Percentiles rank a stretch among this genome's conserved stretches.
Evolutionary conservation across 2,888 invertebrate genomes (phyloP).

Genomic region (Tenthredo distinguenda): DNA sequence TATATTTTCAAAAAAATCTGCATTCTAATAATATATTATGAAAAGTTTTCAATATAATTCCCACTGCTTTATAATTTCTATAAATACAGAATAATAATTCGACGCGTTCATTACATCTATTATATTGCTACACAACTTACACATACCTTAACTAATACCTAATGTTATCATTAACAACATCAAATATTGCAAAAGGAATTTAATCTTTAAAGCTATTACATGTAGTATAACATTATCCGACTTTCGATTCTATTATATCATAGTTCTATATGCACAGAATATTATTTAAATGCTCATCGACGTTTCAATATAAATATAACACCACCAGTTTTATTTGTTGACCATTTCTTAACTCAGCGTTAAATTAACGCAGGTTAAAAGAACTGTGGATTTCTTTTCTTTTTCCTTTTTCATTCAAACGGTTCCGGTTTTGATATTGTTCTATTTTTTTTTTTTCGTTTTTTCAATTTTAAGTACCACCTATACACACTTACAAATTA

Average conservation of each 20-base stretch:
- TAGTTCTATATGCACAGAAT: background rate
- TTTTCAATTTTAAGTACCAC: slow-evolving; percentile 30
- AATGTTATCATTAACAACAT: slow-evolving; percentile 8
- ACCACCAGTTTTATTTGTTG: background rate
- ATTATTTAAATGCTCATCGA: background rate
- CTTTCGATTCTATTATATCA: background rate
- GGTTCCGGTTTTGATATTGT: background rate
- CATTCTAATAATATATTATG: slow-evolving; percentile 55
- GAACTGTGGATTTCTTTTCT: background rate
- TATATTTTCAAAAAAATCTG: slow-evolving; percentile 64
- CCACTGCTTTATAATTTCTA: background rate
- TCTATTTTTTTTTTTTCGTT: background rate
- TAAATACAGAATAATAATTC: background rate
- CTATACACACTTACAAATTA: slow-evolving; percentile 34
- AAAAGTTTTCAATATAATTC: slow-evolving; percentile 51
- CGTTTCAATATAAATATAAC: background rate
- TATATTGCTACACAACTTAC: background rate
- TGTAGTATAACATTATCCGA: background rate
- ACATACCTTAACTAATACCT: background rate
- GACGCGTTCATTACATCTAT: background rate
- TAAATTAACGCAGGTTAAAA: background rate
- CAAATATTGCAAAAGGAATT: slow-evolving; percentile 37
- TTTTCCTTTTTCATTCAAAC: background rate
- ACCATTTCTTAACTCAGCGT: background rate
- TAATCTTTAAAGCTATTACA: slow-evolving; percentile 46